Conservation (phyloP, 2,888 invertebrate genomes). For the Eledone cirrhosa region DNA sequence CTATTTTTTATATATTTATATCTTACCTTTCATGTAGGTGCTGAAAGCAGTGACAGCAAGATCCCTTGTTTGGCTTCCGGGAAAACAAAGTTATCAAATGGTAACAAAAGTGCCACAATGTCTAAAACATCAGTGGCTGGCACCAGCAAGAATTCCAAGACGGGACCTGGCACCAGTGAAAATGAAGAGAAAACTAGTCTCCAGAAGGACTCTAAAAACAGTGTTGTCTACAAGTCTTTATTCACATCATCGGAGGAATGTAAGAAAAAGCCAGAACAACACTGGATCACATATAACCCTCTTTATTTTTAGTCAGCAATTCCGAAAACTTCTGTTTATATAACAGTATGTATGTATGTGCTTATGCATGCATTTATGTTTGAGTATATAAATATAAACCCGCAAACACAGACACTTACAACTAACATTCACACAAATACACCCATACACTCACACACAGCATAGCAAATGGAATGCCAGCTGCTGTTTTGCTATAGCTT, state of each 20-base stretch:
- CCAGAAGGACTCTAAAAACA: constrained; percentile 88
- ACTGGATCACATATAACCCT: constrained; percentile 99
- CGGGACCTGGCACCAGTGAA: constrained; percentile 3
- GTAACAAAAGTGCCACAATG: constrained; percentile 31
- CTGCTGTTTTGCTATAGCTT: too few relatives aligned
- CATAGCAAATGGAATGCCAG: too few relatives aligned
- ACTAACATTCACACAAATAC: too few relatives aligned
- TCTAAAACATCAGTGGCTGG: constrained; percentile 39
- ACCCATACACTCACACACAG: too few relatives aligned
- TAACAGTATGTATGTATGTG: too few relatives aligned
- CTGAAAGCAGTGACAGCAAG: constrained; percentile 22
- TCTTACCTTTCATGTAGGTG: constrained; percentile 33
- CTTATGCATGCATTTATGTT: too few relatives aligned
- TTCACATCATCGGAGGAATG: constrained; percentile 92
- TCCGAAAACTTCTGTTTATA: too few relatives aligned
- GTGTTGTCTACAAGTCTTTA: constrained; percentile 91
- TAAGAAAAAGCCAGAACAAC: constrained; percentile 85
- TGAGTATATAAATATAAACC: too few relatives aligned
- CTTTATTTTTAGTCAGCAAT: constrained; percentile 66
- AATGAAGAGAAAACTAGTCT: constrained; percentile 67
- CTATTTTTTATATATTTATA: too few relatives aligned
- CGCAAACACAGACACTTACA: too few relatives aligned
- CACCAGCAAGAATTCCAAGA: constrained; percentile 23
- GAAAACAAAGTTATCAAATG: constrained; percentile 38
- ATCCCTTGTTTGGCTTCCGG: constrained; percentile 32